Base-by-base conservation (phyloP, 2,113 vertebrate genomes). In the Ciconia boyciana region DNA sequence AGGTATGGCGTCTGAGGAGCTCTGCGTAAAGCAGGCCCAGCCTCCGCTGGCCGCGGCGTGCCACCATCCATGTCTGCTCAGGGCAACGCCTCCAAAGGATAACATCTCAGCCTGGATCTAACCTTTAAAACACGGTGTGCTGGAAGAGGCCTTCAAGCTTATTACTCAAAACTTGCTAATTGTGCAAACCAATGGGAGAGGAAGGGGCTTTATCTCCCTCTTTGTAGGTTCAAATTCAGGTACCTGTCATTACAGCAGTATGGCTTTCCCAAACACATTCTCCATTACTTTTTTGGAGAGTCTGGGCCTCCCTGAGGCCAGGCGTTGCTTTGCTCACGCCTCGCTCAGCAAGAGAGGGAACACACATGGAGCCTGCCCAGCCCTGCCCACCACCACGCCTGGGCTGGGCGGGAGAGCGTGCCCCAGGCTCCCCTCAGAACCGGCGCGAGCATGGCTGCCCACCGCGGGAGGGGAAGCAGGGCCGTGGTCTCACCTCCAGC, bases 21-120 rank as follows among this genome's bases (percentile, higher is more conserved):
- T 39, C 22, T 28, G 51, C 1, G 2, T 28, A 48, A 43, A 76
- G 62, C 49, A 66, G 34, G 55, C 58, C 28, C 31, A 69, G 25
- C 32, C 43, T 9, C 4, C 3, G 1, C 31, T 17, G 44, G 41
- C 75, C 6, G 1, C 32, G 44, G 25, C 2, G 0, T 29, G 65
- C 41, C 77, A 32, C 41, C 86, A 65, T 15, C 31, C 34, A 31
- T 22, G 28, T 60, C 58, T 83, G 54, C 62, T 69, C 49, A 52
- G 80, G 86, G 9, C 36, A 89, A 2, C 18, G 16, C 43, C 52
- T 82, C 69, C 15, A 1, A 71, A 29, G 57, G 13, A 14, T 39
- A 75, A 46, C 5, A 1, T 39, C 32, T 79, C 22, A 44, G 29
- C 7, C 48, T 60, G n/a, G 29, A 49, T 39, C 87, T 55, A 68